Percentiles rank a stretch among this genome's conserved stretches.
Conservation (phyloP, 2,888 invertebrate species). For the Acrocyrtus sp. region DNA sequence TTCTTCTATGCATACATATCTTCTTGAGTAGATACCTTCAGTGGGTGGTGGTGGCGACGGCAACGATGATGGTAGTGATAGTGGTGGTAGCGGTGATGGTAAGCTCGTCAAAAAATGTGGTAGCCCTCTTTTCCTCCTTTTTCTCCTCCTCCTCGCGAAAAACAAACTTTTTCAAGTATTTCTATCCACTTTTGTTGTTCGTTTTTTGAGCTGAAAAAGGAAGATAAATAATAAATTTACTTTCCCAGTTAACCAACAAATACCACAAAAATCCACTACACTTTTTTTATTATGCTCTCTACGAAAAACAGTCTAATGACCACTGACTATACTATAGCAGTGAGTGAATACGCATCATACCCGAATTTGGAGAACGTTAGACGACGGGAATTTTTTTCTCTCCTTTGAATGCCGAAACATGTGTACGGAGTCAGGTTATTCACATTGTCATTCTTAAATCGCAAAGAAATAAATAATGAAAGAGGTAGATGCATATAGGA, state of each 20-base stretch:
- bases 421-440: slow-evolving; percentile 49
- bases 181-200: slow-evolving; percentile 13
- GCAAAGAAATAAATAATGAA: slow-evolving; percentile 38
- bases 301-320: slow-evolving; percentile 21
- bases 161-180: slow-evolving; percentile 44
- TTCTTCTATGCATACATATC: no score
- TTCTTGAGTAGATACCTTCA: no score
- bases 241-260: slow-evolving; percentile 25
- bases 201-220: slow-evolving; percentile 23
- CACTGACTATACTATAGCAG: not conserved
- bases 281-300: not conserved
- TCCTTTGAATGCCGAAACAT: slow-evolving; percentile 41
- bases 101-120: slow-evolving; percentile 26
- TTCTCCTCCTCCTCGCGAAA: slow-evolving; percentile 28
- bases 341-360: not conserved
- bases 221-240: slow-evolving; percentile 52
- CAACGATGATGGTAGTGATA: not conserved
- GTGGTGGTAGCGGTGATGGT: not conserved
- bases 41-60: no score
- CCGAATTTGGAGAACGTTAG: not conserved
- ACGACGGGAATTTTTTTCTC: no score
- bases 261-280: not conserved
- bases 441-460: slow-evolving; percentile 45
- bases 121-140: slow-evolving; percentile 12
- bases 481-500: slow-evolving; percentile 19